These are phyloP conservation scores for Troides helena DNA, from an alignment of 2,888 invertebrate species.

Conservation along the genomic window DNA sequence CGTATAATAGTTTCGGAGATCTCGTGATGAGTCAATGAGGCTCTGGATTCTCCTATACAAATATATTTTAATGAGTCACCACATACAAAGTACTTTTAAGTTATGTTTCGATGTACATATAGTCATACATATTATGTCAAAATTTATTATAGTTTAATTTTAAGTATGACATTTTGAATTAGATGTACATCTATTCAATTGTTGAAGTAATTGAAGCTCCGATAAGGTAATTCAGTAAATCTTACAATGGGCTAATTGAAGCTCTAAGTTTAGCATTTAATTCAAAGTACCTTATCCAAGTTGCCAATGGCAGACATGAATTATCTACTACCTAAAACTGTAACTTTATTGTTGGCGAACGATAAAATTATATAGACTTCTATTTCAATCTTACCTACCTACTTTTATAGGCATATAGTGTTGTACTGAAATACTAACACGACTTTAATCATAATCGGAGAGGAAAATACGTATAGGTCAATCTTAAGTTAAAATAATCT, in stretches of 20 bases:
- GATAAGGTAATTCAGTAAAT: slow-evolving; percentile 7
- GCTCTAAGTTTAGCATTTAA: slow-evolving; percentile 17
- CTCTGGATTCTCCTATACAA: too few species aligned
- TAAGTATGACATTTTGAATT: neutral
- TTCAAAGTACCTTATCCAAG: slow-evolving; percentile 14
- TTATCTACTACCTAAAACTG: slow-evolving; percentile 13
- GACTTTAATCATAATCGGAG: neutral
- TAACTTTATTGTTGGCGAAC: slow-evolving; percentile 15
- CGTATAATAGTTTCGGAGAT: too few species aligned
- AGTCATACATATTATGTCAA: too few species aligned
- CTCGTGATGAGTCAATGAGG: too few species aligned
- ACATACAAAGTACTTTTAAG: too few species aligned
- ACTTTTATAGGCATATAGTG: neutral
- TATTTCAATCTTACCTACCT: neutral
- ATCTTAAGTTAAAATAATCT: too few species aligned
- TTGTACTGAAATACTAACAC: neutral
- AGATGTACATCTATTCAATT: neutral
- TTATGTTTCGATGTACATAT: too few species aligned
- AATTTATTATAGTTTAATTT: too few species aligned
- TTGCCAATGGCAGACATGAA: slow-evolving; percentile 15
- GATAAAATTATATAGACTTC: neutral
- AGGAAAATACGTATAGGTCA: too few species aligned
- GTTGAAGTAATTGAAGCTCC: neutral
- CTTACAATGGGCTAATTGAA: slow-evolving; percentile 13
- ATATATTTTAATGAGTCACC: too few species aligned